Evolutionary conservation across 2,113 vertebrate genomes (phyloP).

Genomic region (Galemys pyrenaicus): DNA sequence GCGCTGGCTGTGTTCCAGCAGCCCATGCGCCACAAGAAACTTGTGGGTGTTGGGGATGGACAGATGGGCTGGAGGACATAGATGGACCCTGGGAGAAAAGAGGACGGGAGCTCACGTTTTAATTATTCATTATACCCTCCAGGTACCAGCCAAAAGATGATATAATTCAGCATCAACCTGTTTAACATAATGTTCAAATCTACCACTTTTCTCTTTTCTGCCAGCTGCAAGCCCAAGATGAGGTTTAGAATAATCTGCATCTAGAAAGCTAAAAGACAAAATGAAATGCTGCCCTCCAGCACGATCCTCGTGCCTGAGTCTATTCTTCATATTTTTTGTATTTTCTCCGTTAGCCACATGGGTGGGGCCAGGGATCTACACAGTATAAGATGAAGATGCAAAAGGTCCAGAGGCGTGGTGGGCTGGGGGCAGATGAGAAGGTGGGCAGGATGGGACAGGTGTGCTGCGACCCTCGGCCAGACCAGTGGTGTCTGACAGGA

Average conservation of each 20-base stretch:
- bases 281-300: neutral
- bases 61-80: neutral
- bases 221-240: neutral
- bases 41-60: neutral
- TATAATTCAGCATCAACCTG: neutral
- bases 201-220: neutral
- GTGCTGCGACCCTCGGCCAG: too few species aligned
- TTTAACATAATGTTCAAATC: neutral
- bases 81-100: neutral
- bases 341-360: neutral
- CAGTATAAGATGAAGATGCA: neutral
- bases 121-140: neutral
- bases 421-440: too few species aligned
- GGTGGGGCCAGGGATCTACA: neutral
- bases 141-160: neutral
- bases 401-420: neutral
- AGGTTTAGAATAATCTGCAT: neutral
- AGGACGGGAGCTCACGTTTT: neutral
- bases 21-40: fast-evolving
- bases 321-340: neutral
- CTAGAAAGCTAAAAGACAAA: constrained; percentile 15
- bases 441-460: too few species aligned
- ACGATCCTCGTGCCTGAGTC: neutral
- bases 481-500: fast-evolving
- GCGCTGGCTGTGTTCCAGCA: neutral